Conservation (phyloP, 1,140 invertebrate genomes). For the Heliconius nattereri region DNA sequence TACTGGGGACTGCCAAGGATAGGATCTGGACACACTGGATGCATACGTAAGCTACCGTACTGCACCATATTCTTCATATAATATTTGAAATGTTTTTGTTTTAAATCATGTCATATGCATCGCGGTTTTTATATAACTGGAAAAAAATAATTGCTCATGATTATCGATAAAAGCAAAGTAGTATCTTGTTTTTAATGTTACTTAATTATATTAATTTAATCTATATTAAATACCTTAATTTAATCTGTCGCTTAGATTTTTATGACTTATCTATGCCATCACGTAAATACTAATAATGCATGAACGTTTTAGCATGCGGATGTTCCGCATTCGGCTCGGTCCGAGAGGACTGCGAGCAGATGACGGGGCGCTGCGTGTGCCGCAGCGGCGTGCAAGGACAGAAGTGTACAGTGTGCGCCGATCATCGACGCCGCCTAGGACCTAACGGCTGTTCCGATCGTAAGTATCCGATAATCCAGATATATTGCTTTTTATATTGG, state of each 20-base stretch:
- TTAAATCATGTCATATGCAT: too few relatives aligned
- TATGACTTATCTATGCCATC: too few relatives aligned
- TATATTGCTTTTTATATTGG: slow-evolving; percentile 40
- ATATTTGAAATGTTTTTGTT: too few relatives aligned
- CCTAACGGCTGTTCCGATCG: slow-evolving; percentile 89
- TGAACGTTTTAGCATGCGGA: slow-evolving; percentile 86
- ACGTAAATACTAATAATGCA: too few relatives aligned
- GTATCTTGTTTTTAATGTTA: too few relatives aligned
- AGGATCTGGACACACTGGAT: slow-evolving; percentile 90
- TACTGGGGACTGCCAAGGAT: slow-evolving; percentile 95
- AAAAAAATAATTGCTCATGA: too few relatives aligned
- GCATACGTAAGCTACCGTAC: slow-evolving; percentile 88
- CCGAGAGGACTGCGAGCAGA: slow-evolving; percentile 89
- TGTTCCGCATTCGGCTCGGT: slow-evolving; percentile 92
- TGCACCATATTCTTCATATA: too few relatives aligned
- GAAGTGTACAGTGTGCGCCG: slow-evolving; percentile 92
- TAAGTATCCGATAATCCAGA: slow-evolving; percentile 70
- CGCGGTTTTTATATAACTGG: too few relatives aligned
- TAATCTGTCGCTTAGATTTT: too few relatives aligned
- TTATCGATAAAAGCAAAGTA: too few relatives aligned
- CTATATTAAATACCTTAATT: too few relatives aligned
- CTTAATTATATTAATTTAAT: too few relatives aligned
- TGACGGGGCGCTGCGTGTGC: slow-evolving; percentile 95
- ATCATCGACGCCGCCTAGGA: slow-evolving; percentile 87
- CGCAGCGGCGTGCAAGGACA: slow-evolving; percentile 92